Conservation (phyloP, 2,113 vertebrate genomes). For the Athene noctua region DNA sequence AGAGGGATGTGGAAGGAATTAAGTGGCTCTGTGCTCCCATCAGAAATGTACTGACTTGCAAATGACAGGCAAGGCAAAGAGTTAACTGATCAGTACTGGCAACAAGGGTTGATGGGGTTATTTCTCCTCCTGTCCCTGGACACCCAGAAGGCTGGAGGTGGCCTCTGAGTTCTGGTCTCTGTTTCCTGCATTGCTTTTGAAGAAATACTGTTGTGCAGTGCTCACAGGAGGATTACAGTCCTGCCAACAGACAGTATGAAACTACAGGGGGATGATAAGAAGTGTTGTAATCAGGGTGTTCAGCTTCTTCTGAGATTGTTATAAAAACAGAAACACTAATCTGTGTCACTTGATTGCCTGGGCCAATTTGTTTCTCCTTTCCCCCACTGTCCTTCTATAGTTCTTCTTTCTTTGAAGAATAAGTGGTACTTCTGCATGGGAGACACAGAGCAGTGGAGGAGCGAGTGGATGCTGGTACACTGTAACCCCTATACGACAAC, state of each 20-base stretch:
- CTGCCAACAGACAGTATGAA: not conserved
- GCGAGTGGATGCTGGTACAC: accelerated
- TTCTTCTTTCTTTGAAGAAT: not conserved
- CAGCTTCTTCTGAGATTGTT: not conserved
- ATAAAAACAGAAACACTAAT: not conserved
- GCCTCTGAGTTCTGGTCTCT: not conserved
- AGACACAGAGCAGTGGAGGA: not conserved
- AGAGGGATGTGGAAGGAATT: not conserved
- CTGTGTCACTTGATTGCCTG: not conserved
- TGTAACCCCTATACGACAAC: not conserved
- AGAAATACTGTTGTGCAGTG: not conserved
- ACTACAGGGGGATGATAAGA: not conserved
- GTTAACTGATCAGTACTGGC: not conserved
- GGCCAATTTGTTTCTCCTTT: not conserved
- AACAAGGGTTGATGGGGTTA: not conserved
- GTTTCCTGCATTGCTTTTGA: not conserved
- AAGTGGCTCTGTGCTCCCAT: not conserved
- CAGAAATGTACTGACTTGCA: not conserved
- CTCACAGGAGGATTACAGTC: not conserved
- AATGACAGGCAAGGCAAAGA: not conserved
- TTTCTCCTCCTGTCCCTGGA: not conserved
- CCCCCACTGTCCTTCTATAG: not conserved
- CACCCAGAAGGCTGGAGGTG: not conserved
- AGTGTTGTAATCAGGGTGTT: not conserved
- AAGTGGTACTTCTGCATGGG: not conserved